Evolutionary conservation across 2,888 invertebrate species (phyloP).

Genomic region (Noctua janthe): DNA sequence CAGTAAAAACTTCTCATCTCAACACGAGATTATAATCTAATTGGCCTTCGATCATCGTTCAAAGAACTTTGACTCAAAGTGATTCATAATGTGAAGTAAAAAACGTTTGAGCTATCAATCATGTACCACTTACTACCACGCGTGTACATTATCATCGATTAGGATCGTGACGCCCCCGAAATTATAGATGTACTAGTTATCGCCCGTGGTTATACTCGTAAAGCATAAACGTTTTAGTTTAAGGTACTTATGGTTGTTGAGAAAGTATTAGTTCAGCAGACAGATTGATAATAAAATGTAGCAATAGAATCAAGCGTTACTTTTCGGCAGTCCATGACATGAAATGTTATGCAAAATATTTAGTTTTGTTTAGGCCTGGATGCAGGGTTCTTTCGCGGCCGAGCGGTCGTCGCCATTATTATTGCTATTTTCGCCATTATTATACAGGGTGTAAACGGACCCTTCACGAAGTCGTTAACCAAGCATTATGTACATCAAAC

Average conservation of each 20-base stretch:
- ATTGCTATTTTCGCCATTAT: too few species aligned
- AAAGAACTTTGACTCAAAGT: conserved; percentile 27
- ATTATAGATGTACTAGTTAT: background rate
- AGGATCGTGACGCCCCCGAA: conserved; percentile 20
- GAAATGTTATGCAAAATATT: too few species aligned
- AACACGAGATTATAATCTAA: background rate
- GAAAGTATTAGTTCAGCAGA: background rate
- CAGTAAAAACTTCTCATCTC: background rate
- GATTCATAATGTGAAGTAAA: conserved; percentile 30
- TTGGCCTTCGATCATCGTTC: conserved; percentile 26
- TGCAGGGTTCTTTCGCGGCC: too few species aligned
- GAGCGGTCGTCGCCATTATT: too few species aligned
- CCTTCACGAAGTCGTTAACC: too few species aligned
- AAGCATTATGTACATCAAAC: too few species aligned
- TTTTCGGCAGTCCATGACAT: too few species aligned
- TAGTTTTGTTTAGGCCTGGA: too few species aligned
- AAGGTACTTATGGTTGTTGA: background rate
- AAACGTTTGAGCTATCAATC: conserved; percentile 49
- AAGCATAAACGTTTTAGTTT: background rate
- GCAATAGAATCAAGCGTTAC: too few species aligned
- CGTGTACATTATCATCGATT: conserved; percentile 40
- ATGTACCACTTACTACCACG: conserved; percentile 28
- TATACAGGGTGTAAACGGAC: too few species aligned
- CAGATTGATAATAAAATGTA: background rate
- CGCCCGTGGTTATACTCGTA: background rate